Evolutionary conservation across 2,888 invertebrate genomes (phyloP).

Genomic region (Stramonita haemastoma): DNA sequence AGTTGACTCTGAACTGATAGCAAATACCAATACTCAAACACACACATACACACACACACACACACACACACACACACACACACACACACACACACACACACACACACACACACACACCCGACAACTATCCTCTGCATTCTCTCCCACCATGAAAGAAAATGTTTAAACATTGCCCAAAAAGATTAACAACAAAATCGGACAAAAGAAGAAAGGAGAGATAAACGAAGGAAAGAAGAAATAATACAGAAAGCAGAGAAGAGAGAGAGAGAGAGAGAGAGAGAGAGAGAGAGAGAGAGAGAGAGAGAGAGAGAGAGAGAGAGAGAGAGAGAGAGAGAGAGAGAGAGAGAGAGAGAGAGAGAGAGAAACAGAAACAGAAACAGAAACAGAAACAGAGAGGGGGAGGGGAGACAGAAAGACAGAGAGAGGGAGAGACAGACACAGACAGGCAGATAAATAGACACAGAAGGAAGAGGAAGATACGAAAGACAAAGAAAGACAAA

Average conservation of each 20-base stretch:
- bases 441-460: background rate
- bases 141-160: no score
- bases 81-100: slow-evolving; percentile 19
- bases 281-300: background rate
- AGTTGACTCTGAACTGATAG: no score
- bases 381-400: background rate
- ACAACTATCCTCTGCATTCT: no score
- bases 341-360: background rate
- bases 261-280: background rate
- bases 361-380: background rate
- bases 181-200: no score
- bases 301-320: background rate
- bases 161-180: no score
- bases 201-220: no score
- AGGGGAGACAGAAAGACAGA: background rate
- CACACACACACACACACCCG: slow-evolving; percentile 22
- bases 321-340: background rate
- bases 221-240: background rate
- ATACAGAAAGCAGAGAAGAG: background rate
- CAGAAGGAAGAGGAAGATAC: background rate
- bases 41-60: slow-evolving; percentile 25
- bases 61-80: background rate
- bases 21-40: background rate
- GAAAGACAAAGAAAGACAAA: background rate
- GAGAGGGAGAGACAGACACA: background rate